phyloP scores from a whole-genome alignment of 2,797 vertebrate genomes.

The Acestrorhynchus altus region DNA sequence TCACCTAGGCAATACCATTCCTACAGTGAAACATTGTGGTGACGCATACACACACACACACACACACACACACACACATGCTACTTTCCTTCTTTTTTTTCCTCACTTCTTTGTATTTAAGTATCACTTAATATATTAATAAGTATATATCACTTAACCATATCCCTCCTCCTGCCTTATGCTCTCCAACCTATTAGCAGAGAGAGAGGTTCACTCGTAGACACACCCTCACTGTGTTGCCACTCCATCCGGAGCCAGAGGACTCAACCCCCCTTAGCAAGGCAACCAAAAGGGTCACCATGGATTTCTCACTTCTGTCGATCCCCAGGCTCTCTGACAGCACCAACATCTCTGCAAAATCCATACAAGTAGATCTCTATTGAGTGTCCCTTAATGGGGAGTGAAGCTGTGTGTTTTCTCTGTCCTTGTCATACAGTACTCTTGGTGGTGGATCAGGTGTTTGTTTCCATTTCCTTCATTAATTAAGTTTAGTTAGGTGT shows the following conservation, averaged over 20 bases:
- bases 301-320: slow-evolving; percentile 93
- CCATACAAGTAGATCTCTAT: slow-evolving; percentile 51
- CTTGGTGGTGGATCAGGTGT: not conserved
- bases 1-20: too few species aligned
- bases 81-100: not conserved
- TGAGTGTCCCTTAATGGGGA: slow-evolving; percentile 68
- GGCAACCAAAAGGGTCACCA: slow-evolving; percentile 82
- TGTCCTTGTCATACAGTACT: not conserved
- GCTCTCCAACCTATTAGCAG: slow-evolving; percentile 67
- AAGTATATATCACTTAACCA: slow-evolving; percentile 8
- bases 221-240: slow-evolving; percentile 86
- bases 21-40: too few species aligned
- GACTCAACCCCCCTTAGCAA: slow-evolving; percentile 72
- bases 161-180: slow-evolving; percentile 57
- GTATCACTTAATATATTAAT: too few species aligned
- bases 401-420: slow-evolving; percentile 41
- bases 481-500: not conserved
- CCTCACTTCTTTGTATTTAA: not conserved
- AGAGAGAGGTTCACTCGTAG: slow-evolving; percentile 86
- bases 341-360: slow-evolving; percentile 25
- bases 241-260: slow-evolving; percentile 72
- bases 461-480: slow-evolving; percentile 21
- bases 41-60: too few species aligned
- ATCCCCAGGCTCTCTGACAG: slow-evolving; percentile 53
- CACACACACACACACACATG: too few species aligned